Conservation (phyloP, 2,888 invertebrate species). For the Electrophaes corylata region DNA sequence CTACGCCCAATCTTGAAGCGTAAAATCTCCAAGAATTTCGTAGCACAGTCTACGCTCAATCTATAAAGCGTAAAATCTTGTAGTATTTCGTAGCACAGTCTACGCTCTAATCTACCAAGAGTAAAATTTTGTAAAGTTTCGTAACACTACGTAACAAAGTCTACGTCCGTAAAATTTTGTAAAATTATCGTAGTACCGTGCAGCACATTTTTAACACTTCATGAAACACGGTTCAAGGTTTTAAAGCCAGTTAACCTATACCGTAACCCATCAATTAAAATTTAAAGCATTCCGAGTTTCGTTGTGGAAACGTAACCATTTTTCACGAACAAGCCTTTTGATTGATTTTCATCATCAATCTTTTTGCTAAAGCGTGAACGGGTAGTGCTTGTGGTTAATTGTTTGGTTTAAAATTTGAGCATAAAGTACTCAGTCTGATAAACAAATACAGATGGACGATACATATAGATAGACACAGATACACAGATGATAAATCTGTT, state of each 20-base stretch:
- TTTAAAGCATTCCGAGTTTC: not conserved
- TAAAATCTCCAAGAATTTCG: not conserved
- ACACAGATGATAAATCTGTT: no score
- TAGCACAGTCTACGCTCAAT: not conserved
- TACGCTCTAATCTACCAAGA: not conserved
- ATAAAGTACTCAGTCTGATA: no score
- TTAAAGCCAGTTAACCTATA: not conserved
- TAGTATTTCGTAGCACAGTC: not conserved
- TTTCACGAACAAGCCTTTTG: conserved; percentile 22
- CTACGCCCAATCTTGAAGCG: not conserved
- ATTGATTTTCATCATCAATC: conserved; percentile 30
- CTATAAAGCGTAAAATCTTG: not conserved
- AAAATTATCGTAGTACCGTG: not conserved
- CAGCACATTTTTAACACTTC: not conserved
- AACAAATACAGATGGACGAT: no score
- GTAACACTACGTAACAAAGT: conserved; percentile 2
- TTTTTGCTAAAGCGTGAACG: conserved; percentile 21
- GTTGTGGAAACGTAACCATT: conserved; percentile 7
- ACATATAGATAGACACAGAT: no score
- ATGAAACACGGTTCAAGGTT: not conserved
- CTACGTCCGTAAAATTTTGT: not conserved
- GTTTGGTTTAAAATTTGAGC: conserved; percentile 41
- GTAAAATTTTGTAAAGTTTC: not conserved
- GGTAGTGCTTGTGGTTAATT: conserved; percentile 43
- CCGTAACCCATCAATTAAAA: conserved; percentile 6